Evolutionary conservation across 2,888 invertebrate species (phyloP).

Genomic region (Eutolmus rufibarbis): DNA sequence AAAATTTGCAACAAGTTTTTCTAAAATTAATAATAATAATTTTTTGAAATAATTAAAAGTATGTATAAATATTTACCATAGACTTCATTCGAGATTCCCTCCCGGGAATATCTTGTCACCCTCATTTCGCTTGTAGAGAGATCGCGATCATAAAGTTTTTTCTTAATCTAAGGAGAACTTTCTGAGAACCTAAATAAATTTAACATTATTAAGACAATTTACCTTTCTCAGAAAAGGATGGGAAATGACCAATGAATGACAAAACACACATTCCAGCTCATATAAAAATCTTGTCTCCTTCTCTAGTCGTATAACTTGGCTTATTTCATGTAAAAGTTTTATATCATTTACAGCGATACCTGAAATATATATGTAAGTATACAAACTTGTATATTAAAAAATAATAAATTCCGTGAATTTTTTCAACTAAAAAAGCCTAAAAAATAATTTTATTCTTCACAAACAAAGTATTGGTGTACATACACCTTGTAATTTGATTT

Average conservation of each 20-base stretch:
- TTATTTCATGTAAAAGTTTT: constrained; percentile 54
- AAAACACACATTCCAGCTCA: constrained; percentile 50
- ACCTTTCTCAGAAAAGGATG: constrained; percentile 49
- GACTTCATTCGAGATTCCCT: constrained; percentile 44
- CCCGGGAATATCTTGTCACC: constrained; percentile 42
- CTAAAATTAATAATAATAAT: constrained; percentile 10
- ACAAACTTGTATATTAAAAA: no score
- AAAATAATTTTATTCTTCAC: no score
- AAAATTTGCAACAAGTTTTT: constrained; percentile 42
- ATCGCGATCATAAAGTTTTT: constrained; percentile 44
- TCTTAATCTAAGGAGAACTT: constrained; percentile 39
- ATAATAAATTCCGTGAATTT: no score
- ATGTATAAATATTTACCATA: constrained; percentile 30
- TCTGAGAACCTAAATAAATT: background rate
- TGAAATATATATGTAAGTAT: constrained; percentile 57
- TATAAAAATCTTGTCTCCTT: constrained; percentile 50
- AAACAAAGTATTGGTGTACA: no score
- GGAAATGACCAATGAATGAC: constrained; percentile 46
- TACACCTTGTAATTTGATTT: no score
- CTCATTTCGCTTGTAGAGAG: constrained; percentile 39
- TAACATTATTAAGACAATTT: background rate
- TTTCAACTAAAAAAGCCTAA: no score
- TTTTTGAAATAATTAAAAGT: background rate
- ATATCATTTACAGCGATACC: constrained; percentile 68
- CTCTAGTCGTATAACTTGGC: constrained; percentile 51